A percentile compares a stretch with the other conserved stretches of the same genome.
These are phyloP conservation scores for Spondyliosoma cantharus DNA, from an alignment of 2,797 vertebrate genomes.

Conservation along the genomic window DNA sequence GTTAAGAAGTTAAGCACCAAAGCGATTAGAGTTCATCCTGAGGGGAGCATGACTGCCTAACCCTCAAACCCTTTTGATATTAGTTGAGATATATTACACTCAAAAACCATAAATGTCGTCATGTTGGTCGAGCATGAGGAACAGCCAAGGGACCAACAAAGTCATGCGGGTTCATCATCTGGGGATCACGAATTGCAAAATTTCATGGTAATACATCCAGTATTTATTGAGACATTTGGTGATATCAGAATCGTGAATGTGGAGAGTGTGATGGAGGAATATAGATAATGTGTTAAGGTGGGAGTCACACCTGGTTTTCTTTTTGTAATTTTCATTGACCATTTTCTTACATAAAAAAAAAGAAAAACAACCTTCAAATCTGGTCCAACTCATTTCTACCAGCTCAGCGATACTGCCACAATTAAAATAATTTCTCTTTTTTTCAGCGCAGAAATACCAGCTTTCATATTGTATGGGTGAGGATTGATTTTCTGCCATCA, in stretches of 20 bases:
- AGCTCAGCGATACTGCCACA: neutral
- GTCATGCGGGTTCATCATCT: neutral
- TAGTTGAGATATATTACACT: neutral
- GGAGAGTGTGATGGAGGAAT: neutral
- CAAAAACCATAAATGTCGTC: neutral
- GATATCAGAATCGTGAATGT: neutral
- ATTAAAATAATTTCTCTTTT: neutral
- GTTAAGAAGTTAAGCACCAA: too few species aligned
- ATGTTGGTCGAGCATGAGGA: neutral
- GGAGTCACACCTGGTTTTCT: neutral
- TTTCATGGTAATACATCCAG: neutral
- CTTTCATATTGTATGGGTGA: neutral
- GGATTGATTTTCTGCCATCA: slow-evolving; percentile 50
- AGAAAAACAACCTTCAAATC: neutral
- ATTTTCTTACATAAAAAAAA: neutral
- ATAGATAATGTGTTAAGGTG: neutral
- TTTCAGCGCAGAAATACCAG: neutral
- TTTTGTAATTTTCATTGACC: neutral
- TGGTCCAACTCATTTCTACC: neutral
- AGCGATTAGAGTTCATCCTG: neutral
- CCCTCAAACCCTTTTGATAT: neutral
- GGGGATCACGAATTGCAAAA: neutral
- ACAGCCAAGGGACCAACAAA: neutral
- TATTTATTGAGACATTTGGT: too few species aligned
- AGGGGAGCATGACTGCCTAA: neutral